Evolutionary conservation across 2,888 invertebrate species (phyloP).

Genomic region (Rugalucina vietnamica): DNA sequence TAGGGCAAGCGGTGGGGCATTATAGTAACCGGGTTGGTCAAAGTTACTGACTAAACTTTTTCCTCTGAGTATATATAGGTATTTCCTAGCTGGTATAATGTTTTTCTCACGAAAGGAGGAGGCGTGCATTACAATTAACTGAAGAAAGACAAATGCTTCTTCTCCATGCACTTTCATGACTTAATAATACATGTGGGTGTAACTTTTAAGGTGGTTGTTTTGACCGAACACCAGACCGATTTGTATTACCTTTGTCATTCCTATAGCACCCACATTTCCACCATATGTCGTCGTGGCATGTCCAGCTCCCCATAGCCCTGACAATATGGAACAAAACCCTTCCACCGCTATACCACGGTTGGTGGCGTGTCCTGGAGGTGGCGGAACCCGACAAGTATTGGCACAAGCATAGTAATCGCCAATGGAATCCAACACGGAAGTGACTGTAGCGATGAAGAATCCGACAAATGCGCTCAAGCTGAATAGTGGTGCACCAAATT

Average conservation of each 20-base stretch:
- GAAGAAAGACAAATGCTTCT: no score
- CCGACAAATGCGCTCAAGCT: slow-evolving; percentile 66
- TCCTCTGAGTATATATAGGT: no score
- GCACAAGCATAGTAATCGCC: slow-evolving; percentile 95
- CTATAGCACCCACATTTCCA: slow-evolving; percentile 95
- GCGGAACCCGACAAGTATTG: slow-evolving; percentile 88
- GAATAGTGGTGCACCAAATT: slow-evolving; percentile 69
- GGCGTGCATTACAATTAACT: no score
- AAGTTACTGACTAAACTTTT: no score
- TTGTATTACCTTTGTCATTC: slow-evolving; percentile 92
- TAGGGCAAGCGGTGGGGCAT: no score
- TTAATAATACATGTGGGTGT: no score
- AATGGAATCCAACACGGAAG: slow-evolving; percentile 84
- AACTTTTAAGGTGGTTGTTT: no score
- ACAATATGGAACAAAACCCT: slow-evolving; percentile 91
- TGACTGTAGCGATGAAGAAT: slow-evolving; percentile 70
- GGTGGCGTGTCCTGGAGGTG: slow-evolving; percentile 93
- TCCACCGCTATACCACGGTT: slow-evolving; percentile 90
- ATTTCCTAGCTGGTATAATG: no score
- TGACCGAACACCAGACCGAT: background rate
- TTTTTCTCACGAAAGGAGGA: no score
- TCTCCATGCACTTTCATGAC: no score
- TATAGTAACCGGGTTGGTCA: no score
- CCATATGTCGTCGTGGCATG: slow-evolving; percentile 95
- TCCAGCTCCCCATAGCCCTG: slow-evolving; percentile 93